phyloP scores from a whole-genome alignment of 2,888 invertebrate genomes.

The Philopedon plagiatum region DNA sequence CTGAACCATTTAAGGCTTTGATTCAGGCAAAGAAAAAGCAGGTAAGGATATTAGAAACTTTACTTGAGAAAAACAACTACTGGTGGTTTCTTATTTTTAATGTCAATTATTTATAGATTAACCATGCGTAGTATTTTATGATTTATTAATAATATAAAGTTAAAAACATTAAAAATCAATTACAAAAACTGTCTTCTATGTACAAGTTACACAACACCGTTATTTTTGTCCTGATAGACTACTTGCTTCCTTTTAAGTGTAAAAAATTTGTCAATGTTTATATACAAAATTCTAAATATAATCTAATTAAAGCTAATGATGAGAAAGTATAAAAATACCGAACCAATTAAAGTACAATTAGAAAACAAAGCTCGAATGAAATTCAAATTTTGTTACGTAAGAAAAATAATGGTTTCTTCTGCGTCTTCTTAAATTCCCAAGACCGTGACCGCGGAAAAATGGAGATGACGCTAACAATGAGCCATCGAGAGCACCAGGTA shows the following conservation, averaged over 20 bases:
- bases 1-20: slow-evolving; percentile 77
- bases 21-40: slow-evolving; percentile 73
- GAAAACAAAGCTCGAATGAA: slow-evolving; percentile 21
- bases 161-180: background rate
- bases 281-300: too few species aligned
- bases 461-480: slow-evolving; percentile 39
- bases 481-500: slow-evolving; percentile 40
- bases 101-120: background rate
- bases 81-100: too few species aligned
- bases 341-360: slow-evolving; percentile 12
- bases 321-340: slow-evolving; percentile 14
- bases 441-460: slow-evolving; percentile 45
- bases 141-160: too few species aligned
- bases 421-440: slow-evolving; percentile 34
- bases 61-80: too few species aligned
- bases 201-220: too few species aligned
- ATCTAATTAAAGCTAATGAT: background rate
- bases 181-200: too few species aligned
- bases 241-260: too few species aligned
- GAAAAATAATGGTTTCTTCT: slow-evolving; percentile 9
- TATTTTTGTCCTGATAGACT: background rate
- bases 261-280: too few species aligned
- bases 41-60: too few species aligned
- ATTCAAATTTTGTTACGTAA: slow-evolving; percentile 24
- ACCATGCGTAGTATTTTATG: too few species aligned